Conservation (phyloP, 2,888 invertebrate species). For the Agrotis exclamationis region DNA sequence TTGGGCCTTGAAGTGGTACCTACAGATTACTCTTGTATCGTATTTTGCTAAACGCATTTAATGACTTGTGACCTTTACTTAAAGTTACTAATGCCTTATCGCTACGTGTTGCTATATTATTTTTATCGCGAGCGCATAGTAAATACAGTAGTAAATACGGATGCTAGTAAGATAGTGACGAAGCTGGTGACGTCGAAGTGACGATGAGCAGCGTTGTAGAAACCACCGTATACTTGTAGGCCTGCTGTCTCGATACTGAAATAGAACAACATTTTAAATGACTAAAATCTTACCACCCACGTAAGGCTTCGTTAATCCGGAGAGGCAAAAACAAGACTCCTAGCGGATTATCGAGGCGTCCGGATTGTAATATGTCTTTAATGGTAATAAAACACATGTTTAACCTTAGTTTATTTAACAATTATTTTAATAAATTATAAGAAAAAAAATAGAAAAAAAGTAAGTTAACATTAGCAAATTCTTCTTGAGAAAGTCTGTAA, state of each 20-base stretch:
- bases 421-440: too few species aligned
- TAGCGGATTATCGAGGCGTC: too few species aligned
- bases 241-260: slow-evolving; percentile 96
- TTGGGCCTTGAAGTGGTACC: too few species aligned
- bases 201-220: slow-evolving; percentile 92
- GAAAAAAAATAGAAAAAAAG: too few species aligned
- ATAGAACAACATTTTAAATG: slow-evolving; percentile 46
- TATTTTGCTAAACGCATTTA: not conserved
- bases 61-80: not conserved
- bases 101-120: not conserved
- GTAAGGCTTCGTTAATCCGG: too few species aligned
- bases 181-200: slow-evolving; percentile 82
- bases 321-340: too few species aligned
- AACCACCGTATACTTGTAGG: slow-evolving; percentile 96
- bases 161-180: slow-evolving; percentile 77
- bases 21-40: too few species aligned
- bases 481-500: too few species aligned
- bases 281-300: not conserved
- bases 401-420: too few species aligned
- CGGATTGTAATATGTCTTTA: too few species aligned
- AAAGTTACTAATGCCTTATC: not conserved
- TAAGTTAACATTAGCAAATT: too few species aligned
- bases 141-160: slow-evolving; percentile 76
- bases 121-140: slow-evolving; percentile 71
- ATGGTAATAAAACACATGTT: too few species aligned